A percentile compares a stretch with the other conserved stretches of the same genome.
Conservation (phyloP, 2,113 vertebrate species). For the Petaurus breviceps region DNA sequence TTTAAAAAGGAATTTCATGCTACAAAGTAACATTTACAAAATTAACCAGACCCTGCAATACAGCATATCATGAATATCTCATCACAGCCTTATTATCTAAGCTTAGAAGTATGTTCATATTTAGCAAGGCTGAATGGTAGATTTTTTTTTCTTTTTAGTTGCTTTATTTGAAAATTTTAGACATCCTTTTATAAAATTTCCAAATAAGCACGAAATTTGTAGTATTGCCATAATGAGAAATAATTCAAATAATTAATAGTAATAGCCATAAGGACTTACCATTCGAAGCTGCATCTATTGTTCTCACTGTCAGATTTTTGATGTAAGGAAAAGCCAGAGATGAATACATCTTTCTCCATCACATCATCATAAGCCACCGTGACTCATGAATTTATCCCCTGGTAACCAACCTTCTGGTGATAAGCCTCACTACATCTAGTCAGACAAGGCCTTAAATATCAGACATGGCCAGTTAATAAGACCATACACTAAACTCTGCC, state of each 20-base stretch:
- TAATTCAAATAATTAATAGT: background rate
- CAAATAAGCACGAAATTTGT: background rate
- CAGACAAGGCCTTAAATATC: background rate
- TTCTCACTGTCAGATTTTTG: constrained; percentile 12
- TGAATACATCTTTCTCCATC: background rate
- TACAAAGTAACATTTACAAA: constrained; percentile 13
- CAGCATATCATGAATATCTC: background rate
- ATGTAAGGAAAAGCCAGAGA: background rate
- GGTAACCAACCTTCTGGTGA: background rate
- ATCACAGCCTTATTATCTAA: background rate
- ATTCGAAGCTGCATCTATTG: background rate
- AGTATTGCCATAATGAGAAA: background rate
- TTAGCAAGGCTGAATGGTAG: background rate
- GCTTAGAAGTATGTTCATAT: background rate
- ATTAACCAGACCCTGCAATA: constrained; percentile 3
- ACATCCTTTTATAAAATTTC: background rate
- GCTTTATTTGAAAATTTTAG: background rate
- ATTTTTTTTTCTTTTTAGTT: background rate
- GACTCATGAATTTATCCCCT: background rate
- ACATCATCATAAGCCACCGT: background rate
- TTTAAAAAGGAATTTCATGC: constrained; percentile 12
- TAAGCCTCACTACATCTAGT: background rate
- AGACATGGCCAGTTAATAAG: background rate
- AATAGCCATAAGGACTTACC: background rate
- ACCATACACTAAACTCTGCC: background rate